A percentile compares a stretch with the other conserved stretches of the same genome.
Evolutionary conservation across 2,113 vertebrate species (phyloP).

Genomic region (Sander lucioperca): DNA sequence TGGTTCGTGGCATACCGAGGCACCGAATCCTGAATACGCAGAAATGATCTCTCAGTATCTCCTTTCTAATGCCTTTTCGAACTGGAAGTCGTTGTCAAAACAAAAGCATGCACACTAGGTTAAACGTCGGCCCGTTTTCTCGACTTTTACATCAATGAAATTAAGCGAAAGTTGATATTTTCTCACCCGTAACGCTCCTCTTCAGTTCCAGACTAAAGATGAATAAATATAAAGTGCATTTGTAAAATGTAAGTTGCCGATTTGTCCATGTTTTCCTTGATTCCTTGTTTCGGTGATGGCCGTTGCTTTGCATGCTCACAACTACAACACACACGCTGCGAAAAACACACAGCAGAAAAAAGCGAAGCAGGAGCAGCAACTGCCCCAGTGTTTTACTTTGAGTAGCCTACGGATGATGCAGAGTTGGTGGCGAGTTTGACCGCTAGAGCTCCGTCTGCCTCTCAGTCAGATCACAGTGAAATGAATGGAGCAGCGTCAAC

Average conservation of each 20-base stretch:
- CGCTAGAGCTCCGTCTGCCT: conserved; percentile 72
- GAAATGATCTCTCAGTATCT: not conserved
- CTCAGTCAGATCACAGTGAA: conserved; percentile 55
- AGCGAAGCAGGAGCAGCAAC: conserved; percentile 45
- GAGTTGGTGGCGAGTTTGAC: conserved; percentile 49
- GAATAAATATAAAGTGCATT: conserved; percentile 88
- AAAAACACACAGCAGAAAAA: not conserved
- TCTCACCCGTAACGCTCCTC: conserved; percentile 77
- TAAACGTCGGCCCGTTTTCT: not conserved
- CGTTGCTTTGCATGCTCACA: conserved; percentile 79
- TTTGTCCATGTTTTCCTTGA: conserved; percentile 72
- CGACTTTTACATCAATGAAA: conserved; percentile 38
- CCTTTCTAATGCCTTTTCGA: conserved; percentile 7
- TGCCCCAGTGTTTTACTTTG: conserved; percentile 29
- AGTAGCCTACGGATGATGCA: conserved; percentile 43
- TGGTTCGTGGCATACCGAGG: conserved; percentile 84
- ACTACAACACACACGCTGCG: conserved; percentile 40
- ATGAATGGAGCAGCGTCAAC: conserved; percentile 84
- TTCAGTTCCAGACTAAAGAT: conserved; percentile 80
- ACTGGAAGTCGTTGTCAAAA: not conserved
- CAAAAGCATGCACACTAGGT: conserved; percentile 1
- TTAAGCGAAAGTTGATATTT: not conserved
- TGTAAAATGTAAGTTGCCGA: conserved; percentile 70
- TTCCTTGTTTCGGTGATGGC: conserved; percentile 61
- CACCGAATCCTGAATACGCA: conserved; percentile 47